These are phyloP conservation scores for Synergus itoensis DNA, from an alignment of 2,888 invertebrate genomes.

Conservation along the genomic window DNA sequence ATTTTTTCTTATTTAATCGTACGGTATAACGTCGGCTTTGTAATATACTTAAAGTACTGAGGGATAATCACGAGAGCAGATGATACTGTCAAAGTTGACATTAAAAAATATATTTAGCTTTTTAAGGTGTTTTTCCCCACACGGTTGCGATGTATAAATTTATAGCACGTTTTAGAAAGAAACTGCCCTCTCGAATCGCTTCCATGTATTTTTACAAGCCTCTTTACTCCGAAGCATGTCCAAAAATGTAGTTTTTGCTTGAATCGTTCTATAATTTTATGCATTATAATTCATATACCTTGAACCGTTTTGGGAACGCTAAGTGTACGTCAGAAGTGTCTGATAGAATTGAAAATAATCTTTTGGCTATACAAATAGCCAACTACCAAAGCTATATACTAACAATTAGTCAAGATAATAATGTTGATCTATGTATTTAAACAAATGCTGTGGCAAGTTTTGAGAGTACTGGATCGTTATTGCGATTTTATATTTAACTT, in stretches of 20 bases:
- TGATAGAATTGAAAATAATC: slow-evolving; percentile 39
- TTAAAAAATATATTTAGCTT: slow-evolving; percentile 19
- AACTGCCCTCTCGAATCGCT: not conserved
- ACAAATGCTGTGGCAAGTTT: slow-evolving; percentile 27
- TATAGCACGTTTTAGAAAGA: not conserved
- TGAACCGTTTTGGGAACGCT: not conserved
- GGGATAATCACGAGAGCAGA: not conserved
- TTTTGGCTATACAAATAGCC: slow-evolving; percentile 55
- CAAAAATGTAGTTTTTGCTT: not conserved
- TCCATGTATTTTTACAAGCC: slow-evolving; percentile 20
- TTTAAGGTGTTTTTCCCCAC: not conserved
- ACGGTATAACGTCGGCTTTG: not conserved
- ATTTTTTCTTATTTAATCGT: not conserved
- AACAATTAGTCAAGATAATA: slow-evolving; percentile 51
- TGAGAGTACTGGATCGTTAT: slow-evolving; percentile 21
- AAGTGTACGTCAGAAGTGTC: not conserved
- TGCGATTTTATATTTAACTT: slow-evolving; percentile 26
- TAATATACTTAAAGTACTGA: slow-evolving; percentile 10
- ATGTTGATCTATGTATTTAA: slow-evolving; percentile 45
- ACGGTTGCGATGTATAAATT: slow-evolving; percentile 19
- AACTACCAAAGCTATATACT: slow-evolving; percentile 62
- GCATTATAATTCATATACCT: not conserved
- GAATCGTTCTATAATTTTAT: slow-evolving; percentile 10
- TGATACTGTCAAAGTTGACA: not conserved
- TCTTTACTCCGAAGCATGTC: not conserved